These are phyloP conservation scores for Phymatocera aterrima DNA, from an alignment of 2,888 invertebrate species.

Conservation along the genomic window DNA sequence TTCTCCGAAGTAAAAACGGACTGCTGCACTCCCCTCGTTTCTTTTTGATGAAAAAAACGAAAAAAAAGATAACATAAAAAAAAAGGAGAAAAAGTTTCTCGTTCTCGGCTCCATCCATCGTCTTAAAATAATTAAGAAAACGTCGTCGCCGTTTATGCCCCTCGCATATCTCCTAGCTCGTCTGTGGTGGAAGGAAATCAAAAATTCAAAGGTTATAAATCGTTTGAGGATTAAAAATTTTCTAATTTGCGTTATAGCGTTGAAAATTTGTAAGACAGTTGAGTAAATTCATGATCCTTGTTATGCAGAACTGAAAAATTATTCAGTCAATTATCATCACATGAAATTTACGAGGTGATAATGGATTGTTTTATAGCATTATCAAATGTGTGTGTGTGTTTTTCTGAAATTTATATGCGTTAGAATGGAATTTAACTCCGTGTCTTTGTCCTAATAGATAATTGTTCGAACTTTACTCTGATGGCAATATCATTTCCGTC, in stretches of 20 bases:
- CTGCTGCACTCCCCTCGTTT: not conserved
- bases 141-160: constrained; percentile 37
- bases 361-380: constrained; percentile 9
- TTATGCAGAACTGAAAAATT: too few species aligned
- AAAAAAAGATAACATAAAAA: constrained; percentile 7
- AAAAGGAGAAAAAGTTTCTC: not conserved
- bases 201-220: not conserved
- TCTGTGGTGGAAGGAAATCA: not conserved
- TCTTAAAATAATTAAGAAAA: constrained; percentile 54
- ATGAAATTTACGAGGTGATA: constrained; percentile 5
- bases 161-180: not conserved
- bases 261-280: too few species aligned
- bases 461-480: constrained; percentile 30
- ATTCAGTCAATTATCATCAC: too few species aligned
- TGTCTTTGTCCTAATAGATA: constrained; percentile 5
- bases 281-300: too few species aligned
- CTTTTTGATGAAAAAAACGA: not conserved
- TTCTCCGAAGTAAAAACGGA: not conserved
- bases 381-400: too few species aligned
- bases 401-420: not conserved
- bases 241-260: not conserved
- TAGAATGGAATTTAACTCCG: constrained; percentile 13
- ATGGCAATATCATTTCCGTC: not conserved
- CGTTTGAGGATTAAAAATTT: not conserved
- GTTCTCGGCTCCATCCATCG: constrained; percentile 21